phyloP scores from a whole-genome alignment of 2,797 vertebrate genomes.

The Lithobates sylvaticus region DNA sequence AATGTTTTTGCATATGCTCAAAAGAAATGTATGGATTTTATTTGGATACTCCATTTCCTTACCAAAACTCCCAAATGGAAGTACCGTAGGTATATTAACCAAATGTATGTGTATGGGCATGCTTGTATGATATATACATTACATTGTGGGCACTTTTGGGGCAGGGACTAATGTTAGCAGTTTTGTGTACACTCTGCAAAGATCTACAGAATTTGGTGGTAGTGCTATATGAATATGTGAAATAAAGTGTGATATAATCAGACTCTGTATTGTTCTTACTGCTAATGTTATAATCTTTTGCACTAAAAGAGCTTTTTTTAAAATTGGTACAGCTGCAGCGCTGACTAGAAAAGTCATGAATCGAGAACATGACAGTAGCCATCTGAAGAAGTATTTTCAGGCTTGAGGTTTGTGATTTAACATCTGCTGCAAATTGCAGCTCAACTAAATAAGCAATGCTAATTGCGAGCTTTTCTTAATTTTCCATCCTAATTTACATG shows the following conservation, averaged over 20 bases:
- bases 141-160: too few relatives aligned
- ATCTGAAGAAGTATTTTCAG: slow-evolving; percentile 42
- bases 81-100: too few relatives aligned
- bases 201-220: neutral
- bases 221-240: neutral
- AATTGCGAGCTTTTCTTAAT: slow-evolving; percentile 58
- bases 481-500: slow-evolving; percentile 51
- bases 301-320: slow-evolving; percentile 20
- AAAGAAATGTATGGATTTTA: too few relatives aligned
- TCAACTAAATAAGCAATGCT: slow-evolving; percentile 59
- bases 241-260: neutral
- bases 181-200: neutral
- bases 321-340: slow-evolving; percentile 28
- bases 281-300: neutral
- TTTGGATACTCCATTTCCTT: too few relatives aligned
- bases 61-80: too few relatives aligned
- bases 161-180: neutral
- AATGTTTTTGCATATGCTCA: too few relatives aligned
- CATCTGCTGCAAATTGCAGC: slow-evolving; percentile 57
- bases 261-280: neutral
- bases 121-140: too few relatives aligned
- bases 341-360: slow-evolving; percentile 32
- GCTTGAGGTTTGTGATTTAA: slow-evolving; percentile 55
- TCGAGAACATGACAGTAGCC: slow-evolving; percentile 25
- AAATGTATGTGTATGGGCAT: too few relatives aligned